Evolutionary conservation across 2,888 invertebrate genomes (phyloP), one percentile per base, ranked within the genome.

Genomic region (Stenodema calcarata): DNA sequence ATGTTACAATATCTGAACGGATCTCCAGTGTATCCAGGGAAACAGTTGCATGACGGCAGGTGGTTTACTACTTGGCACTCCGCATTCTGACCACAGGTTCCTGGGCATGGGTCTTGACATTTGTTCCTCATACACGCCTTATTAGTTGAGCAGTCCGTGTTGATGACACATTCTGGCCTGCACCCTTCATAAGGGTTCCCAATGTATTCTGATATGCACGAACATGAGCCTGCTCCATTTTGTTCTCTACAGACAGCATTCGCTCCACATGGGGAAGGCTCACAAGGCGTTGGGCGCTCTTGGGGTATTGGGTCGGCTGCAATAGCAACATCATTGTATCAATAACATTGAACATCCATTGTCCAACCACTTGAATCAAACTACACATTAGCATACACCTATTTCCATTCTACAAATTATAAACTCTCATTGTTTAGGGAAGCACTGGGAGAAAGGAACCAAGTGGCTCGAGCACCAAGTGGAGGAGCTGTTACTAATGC

Each of bases 41-140:
- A 90, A 91, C 96, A 96, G 83, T 93, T 93, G 90, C 96, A 96
- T 35, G 94, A 93, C 1, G 97, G 96, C 87, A 95, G 94, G 91
- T 97, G 97, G 91, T 96, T 96, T 89, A 94, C 93, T 3, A 96
- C 96, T 86, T 94, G 94, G 91, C 97, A 97, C 91, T 95, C 94
- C 3, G 96, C 95, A 90, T 96, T 95, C 83, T 94, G 92, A 50
- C 96, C 96, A 91, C 96, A 96, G 88, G 95, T 94, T 89, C 95
- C 95, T 30, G 93, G 93, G 90, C 95, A 96, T n/a, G 95, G 95
- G 91, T 95, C 94, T 27, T 93, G 90, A 90, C 96, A 96, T 90
- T 94, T 94, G 90, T 94, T 94, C 90, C 93, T 93, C 28, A 94
- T 93, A 91, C 96, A 96, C 54, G 95, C 94, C 90, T 92, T 93